Percentiles rank a stretch among this genome's conserved stretches.
phyloP scores from a whole-genome alignment of 1,140 invertebrate species.

The Capitella teleta region DNA sequence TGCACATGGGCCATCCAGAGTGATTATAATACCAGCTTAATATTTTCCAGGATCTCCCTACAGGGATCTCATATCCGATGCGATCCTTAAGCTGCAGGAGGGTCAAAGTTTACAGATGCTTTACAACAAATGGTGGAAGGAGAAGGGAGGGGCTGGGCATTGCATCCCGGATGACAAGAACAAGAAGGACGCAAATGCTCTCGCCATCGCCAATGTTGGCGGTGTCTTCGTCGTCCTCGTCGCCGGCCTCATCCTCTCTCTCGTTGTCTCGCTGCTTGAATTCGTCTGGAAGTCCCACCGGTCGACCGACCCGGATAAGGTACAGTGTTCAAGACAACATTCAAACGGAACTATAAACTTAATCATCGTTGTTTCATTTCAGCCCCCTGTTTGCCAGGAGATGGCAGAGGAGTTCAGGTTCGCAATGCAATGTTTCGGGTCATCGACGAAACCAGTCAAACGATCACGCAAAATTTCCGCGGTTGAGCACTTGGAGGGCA shows the following conservation, averaged over 20 bases:
- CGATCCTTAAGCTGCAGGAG: conserved; percentile 82
- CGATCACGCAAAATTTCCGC: no score
- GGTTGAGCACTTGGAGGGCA: no score
- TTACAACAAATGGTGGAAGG: conserved; percentile 97
- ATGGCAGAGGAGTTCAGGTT: conserved; percentile 89
- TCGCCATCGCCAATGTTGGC: conserved; percentile 84
- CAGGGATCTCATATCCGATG: conserved; percentile 46
- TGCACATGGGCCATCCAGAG: no score
- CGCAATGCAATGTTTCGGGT: conserved; percentile 75
- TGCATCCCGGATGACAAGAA: conserved; percentile 8
- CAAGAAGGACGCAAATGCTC: conserved; percentile 76
- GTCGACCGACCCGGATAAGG: conserved; percentile 74
- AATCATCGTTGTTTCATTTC: conserved; percentile 21
- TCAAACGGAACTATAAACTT: background rate
- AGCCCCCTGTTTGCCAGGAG: conserved; percentile 85
- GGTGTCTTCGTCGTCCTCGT: conserved; percentile 93
- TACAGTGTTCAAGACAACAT: conserved; percentile 33
- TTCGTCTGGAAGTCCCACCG: conserved; percentile 94
- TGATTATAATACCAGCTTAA: no score
- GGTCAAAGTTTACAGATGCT: conserved; percentile 77
- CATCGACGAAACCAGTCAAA: conserved; percentile 36
- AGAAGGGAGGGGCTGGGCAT: conserved; percentile 53
- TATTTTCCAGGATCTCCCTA: conserved; percentile 22
- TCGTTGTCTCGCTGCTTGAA: conserved; percentile 82
- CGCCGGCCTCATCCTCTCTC: conserved; percentile 72